phyloP scores from a whole-genome alignment of 1,140 invertebrate species.

The Aphis gossypii region DNA sequence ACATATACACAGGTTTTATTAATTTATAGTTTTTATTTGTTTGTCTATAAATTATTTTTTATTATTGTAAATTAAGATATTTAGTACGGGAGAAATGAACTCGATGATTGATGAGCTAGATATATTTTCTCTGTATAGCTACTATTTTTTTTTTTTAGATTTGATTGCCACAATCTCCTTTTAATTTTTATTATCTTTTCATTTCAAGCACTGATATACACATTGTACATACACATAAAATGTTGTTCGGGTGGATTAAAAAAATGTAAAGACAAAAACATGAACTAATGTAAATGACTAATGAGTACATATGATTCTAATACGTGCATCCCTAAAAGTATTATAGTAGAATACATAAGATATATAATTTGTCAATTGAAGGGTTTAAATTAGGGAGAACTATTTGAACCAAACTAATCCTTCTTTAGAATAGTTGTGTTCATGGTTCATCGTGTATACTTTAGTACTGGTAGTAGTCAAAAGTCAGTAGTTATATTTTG shows the following conservation, averaged over 20 bases:
- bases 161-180: background rate
- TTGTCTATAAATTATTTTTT: background rate
- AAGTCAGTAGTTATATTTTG: background rate
- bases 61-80: background rate
- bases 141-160: background rate
- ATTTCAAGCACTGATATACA: background rate
- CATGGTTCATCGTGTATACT: background rate
- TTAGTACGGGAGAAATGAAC: background rate
- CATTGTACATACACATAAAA: no score
- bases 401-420: background rate
- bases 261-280: background rate
- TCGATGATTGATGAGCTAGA: background rate
- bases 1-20: background rate
- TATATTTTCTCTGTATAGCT: background rate
- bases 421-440: background rate
- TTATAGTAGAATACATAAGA: background rate
- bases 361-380: background rate
- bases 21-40: background rate
- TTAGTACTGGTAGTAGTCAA: background rate
- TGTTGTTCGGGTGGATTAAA: background rate
- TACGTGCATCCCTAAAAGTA: background rate
- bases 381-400: background rate
- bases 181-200: background rate
- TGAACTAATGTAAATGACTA: background rate
- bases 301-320: no score